Conservation (phyloP, 2,113 vertebrate species). For the Seriola quinqueradiata region DNA sequence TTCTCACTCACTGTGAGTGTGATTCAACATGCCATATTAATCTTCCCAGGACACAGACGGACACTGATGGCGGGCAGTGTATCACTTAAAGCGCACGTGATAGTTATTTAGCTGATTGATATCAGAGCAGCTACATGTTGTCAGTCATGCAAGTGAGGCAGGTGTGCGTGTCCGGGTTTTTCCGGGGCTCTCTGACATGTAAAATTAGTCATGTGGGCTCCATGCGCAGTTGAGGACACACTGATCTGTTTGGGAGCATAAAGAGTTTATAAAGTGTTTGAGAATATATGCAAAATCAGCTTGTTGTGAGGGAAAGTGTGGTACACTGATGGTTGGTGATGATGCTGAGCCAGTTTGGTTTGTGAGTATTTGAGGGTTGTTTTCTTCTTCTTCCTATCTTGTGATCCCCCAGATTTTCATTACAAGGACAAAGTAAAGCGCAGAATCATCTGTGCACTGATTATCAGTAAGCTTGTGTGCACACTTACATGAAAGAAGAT, state of each 20-base stretch:
- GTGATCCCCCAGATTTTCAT: no score
- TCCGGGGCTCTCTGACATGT: conserved; percentile 6
- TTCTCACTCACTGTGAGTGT: conserved; percentile 28
- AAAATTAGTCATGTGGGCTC: conserved; percentile 30
- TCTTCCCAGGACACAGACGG: conserved; percentile 11
- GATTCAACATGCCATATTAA: conserved; percentile 19
- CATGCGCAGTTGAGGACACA: conserved; percentile 45
- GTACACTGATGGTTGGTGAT: neutral
- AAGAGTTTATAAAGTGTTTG: neutral
- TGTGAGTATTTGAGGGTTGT: no score
- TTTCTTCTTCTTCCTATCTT: no score
- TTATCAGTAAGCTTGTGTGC: no score
- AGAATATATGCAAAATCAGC: conserved; percentile 39
- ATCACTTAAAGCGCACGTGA: neutral
- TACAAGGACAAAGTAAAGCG: no score
- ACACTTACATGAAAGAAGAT: neutral
- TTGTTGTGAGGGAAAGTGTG: conserved; percentile 2
- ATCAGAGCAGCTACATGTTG: conserved; percentile 5
- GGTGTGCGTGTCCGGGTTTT: conserved; percentile 33
- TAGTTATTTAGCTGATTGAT: conserved; percentile 40
- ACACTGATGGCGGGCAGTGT: neutral
- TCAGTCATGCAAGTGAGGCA: conserved; percentile 24
- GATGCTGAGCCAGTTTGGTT: neutral
- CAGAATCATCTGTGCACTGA: no score
- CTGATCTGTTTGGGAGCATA: conserved; percentile 23